phyloP scores from a whole-genome alignment of 64 coral and sea anemone genomes.

The Montipora capricornis region DNA sequence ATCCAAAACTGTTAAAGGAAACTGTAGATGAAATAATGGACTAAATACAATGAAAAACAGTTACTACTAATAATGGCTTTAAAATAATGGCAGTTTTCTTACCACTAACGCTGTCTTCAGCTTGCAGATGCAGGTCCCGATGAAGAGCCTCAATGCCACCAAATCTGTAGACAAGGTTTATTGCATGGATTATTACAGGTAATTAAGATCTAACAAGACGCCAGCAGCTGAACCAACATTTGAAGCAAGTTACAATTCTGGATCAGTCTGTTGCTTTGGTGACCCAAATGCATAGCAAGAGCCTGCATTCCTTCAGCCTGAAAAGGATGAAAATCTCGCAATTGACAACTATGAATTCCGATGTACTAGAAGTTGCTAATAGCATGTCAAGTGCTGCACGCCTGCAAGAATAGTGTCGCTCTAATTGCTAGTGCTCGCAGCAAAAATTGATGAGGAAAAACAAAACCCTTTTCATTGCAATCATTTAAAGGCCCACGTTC shows the following conservation, averaged over 20 bases:
- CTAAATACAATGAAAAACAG: neutral
- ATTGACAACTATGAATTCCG: too few species aligned
- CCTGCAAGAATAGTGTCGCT: too few species aligned
- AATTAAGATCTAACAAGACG: slow-evolving; percentile 82
- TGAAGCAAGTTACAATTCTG: slow-evolving; percentile 96
- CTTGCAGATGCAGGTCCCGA: too few species aligned
- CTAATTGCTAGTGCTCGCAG: too few species aligned
- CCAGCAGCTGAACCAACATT: slow-evolving; percentile 99
- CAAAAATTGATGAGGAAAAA: too few species aligned
- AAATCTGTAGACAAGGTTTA: slow-evolving; percentile 97
- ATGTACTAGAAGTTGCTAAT: too few species aligned
- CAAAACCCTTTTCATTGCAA: too few species aligned
- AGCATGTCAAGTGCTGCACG: too few species aligned
- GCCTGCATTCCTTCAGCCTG: slow-evolving; percentile 99
- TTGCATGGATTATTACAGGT: slow-evolving; percentile 93
- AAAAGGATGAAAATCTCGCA: neutral
- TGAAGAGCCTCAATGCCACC: too few species aligned
- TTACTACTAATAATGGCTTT: neutral
- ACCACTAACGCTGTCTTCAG: slow-evolving; percentile 85
- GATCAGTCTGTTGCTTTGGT: slow-evolving; percentile 94
- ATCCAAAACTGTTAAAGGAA: too few species aligned
- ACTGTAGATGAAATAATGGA: too few species aligned
- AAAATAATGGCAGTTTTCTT: neutral
- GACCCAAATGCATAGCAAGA: slow-evolving; percentile 95
- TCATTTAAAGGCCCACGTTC: too few species aligned